Base-by-base conservation (phyloP, 1,140 invertebrate species). In the Nasonia vitripennis region DNA sequence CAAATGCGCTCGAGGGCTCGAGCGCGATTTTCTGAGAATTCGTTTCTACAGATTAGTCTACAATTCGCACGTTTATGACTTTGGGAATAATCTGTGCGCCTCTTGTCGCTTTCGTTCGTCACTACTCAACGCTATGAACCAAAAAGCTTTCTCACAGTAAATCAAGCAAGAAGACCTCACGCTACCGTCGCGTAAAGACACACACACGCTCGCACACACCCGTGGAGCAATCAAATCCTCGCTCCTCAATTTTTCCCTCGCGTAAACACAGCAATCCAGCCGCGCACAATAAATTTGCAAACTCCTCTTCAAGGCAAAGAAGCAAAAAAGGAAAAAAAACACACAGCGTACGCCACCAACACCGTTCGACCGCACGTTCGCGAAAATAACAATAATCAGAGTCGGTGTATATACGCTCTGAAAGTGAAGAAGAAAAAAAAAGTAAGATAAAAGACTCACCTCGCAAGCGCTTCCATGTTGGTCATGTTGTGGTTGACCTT, bases 401-500 rank as follows among this genome's bases (percentile, higher is more conserved):
- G 75, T 55, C 55, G 55, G 55, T 78, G 10, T 12, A 14, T 20
- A 20, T 17, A 11, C 37, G 74, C 75, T n/a, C 75, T 11, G 45
- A 68, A 1, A 55, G 55, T 10, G 31, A 51, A 23, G 45, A 80
- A 23, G 37, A 45, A 37, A 41, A 11, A 23, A 10, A 9, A 12
- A 45, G 51, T 10, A 27, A 23, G 12, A 12, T 11, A 70, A 11
- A 17, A 55, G 48, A 91, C 94, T 94, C 93, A 97, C 96, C 96
- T 96, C 86, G 97, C 97, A 45, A 98, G 94, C 84, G 97, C 96
- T 92, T 98, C 96, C 96, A 97, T 97, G 91, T 96, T 96, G 88
- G 96, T 95, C 94, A 96, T 95, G 86, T 94, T 93, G 89, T 86
- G 96, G 94, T 93, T 96, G 95, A 89, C 96, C 95, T 94, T 97